Evolutionary conservation across 2,888 invertebrate genomes (phyloP), one percentile per base, ranked within the genome.

Genomic region (Selenia dentaria): DNA sequence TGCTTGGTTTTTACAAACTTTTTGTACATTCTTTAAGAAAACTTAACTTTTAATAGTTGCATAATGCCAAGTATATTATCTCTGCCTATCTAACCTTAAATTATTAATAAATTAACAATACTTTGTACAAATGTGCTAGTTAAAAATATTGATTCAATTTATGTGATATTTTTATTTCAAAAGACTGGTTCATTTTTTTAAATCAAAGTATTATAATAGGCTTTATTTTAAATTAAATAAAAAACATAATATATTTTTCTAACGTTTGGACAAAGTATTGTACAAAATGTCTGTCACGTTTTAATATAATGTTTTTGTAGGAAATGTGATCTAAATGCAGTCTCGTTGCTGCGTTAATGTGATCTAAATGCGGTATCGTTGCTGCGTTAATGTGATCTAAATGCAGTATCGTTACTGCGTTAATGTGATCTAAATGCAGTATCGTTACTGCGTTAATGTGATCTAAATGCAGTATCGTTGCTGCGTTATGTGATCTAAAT

Each of bases 191-290:
- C 10, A 26, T 55, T 57, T 61, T 63, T 64, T 22, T 8, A n/a
- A 16, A 16, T 70, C 53, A 49, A 70, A 76, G 74, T 76, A 76
- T 75, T 75, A 69, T 55, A 57, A 50, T 60, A 49, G 59, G 53
- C 57, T 68, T 65, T 62, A 68, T 61, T 62, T n/a, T 54, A 48
- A 37, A 33, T 31, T 20, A 26, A 26, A 33, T 11, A 12, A 9
- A 48, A 51, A 45, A 50, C 36, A 38, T 27, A 29, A 45, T 44
- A 47, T 40, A 51, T 52, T 51, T 50, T 46, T 47, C 45, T 52
- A 57, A 54, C 57, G 54, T 72, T 75, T 79, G 74, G 55, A 72
- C 74, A 73, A 74, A 75, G 77, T 79, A 76, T 79, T 79, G 73
- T 59, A 42, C 52, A 48, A 64, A 52, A 47, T 41, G 54, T 70